Evolutionary conservation across 2,113 vertebrate genomes (phyloP).

Genomic region (Perccottus glenii): DNA sequence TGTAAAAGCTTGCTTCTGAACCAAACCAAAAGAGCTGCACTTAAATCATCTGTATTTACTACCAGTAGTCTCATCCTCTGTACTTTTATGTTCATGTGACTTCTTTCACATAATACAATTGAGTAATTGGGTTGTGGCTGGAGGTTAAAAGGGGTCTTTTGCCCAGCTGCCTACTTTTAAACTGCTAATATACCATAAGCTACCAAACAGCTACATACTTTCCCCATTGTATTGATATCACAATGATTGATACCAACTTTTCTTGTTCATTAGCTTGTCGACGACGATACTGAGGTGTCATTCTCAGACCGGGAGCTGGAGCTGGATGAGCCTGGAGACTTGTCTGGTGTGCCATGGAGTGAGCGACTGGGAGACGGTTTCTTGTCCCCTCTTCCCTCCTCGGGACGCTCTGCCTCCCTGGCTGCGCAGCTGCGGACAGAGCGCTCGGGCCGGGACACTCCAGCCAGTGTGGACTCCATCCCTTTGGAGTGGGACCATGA

Average conservation of each 20-base stretch:
- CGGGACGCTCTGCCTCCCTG: constrained; percentile 89
- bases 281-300: constrained; percentile 88
- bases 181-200: too few relatives aligned
- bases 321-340: constrained; percentile 86
- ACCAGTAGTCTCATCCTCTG: too few relatives aligned
- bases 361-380: constrained; percentile 85
- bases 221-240: too few relatives aligned
- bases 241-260: not conserved
- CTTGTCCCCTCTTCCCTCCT: constrained; percentile 89
- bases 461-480: constrained; percentile 96
- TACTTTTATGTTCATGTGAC: too few relatives aligned
- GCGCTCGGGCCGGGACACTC: constrained; percentile 91
- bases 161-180: too few relatives aligned
- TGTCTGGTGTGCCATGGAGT: constrained; percentile 88
- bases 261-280: constrained; percentile 83
- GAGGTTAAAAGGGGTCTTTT: too few relatives aligned
- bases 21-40: not conserved
- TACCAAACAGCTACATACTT: too few relatives aligned
- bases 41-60: too few relatives aligned
- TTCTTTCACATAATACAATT: too few relatives aligned
- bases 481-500: constrained; percentile 99
- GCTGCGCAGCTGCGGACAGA: constrained; percentile 87
- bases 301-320: constrained; percentile 92
- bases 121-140: too few relatives aligned
- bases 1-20: not conserved